A percentile compares a stretch with the other conserved stretches of the same genome.
These are phyloP conservation scores for Acestrorhynchus altus DNA, from an alignment of 2,797 vertebrate species.

Conservation along the genomic window DNA sequence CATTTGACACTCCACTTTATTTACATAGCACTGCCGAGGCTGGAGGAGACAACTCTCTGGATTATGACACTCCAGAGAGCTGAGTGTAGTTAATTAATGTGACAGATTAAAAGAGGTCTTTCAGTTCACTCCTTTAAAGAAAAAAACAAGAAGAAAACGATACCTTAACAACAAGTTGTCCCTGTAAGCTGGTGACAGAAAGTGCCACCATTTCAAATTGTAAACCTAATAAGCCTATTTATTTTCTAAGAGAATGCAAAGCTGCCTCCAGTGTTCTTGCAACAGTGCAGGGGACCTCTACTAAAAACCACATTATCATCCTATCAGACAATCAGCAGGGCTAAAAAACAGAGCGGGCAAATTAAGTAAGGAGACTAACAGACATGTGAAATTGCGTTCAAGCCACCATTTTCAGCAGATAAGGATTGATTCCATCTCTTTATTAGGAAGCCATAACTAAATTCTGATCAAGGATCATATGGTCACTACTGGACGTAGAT, in stretches of 20 bases:
- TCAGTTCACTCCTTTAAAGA: conserved; percentile 17
- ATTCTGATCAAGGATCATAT: conserved; percentile 38
- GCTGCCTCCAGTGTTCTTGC: conserved; percentile 18
- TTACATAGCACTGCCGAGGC: conserved; percentile 4
- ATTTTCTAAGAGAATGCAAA: neutral
- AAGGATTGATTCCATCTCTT: conserved; percentile 16
- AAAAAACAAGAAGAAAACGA: too few relatives aligned
- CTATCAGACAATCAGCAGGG: conserved; percentile 40
- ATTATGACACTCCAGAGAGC: conserved; percentile 25
- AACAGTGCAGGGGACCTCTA: conserved; percentile 9
- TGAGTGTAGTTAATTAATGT: conserved; percentile 37
- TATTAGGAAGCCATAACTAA: conserved; percentile 42
- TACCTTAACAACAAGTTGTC: conserved; percentile 9
- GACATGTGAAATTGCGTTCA: conserved; percentile 48
- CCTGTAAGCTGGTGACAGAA: neutral
- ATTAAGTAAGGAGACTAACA: conserved; percentile 45
- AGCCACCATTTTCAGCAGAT: conserved; percentile 19
- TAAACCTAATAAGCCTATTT: conserved; percentile 19
- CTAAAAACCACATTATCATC: conserved; percentile 14
- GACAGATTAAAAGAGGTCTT: conserved; percentile 36
- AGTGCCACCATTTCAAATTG: conserved; percentile 12
- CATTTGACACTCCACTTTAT: conserved; percentile 16
- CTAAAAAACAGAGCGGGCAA: conserved; percentile 25
- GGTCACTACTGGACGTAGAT: conserved; percentile 23
- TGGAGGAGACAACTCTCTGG: conserved; percentile 1